Evolutionary conservation across 2,113 vertebrate species (phyloP).

Genomic region (Mesitornis unicolor): DNA sequence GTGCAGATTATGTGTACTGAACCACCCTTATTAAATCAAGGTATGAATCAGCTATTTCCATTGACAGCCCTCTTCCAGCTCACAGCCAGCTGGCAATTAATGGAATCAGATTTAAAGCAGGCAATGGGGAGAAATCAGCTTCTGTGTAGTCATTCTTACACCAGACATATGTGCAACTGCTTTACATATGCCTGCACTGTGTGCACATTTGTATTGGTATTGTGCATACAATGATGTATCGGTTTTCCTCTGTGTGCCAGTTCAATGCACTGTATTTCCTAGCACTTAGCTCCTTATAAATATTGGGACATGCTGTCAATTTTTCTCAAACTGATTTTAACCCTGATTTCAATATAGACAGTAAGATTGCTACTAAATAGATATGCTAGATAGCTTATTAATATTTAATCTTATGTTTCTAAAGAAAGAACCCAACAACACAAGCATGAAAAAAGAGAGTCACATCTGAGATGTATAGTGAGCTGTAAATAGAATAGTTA

Average conservation of each 20-base stretch:
- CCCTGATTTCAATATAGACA: background rate
- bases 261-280: background rate
- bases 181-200: conserved; percentile 24
- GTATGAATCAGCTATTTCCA: background rate
- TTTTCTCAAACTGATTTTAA: background rate
- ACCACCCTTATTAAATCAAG: conserved; percentile 36
- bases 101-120: conserved; percentile 41
- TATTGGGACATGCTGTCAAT: background rate
- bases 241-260: background rate
- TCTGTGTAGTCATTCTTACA: conserved; percentile 27
- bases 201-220: background rate
- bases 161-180: background rate
- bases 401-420: background rate
- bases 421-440: rapidly evolving
- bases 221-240: background rate
- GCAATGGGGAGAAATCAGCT: conserved; percentile 8
- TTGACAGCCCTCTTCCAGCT: conserved; percentile 36
- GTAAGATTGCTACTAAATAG: background rate
- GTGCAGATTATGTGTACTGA: conserved; percentile 2
- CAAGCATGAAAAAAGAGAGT: background rate
- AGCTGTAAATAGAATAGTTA: background rate
- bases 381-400: background rate
- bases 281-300: background rate
- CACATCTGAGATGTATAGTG: background rate
- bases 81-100: conserved; percentile 53